Evolutionary conservation across 2,888 invertebrate species (phyloP).

Genomic region (Cantharis rufa): DNA sequence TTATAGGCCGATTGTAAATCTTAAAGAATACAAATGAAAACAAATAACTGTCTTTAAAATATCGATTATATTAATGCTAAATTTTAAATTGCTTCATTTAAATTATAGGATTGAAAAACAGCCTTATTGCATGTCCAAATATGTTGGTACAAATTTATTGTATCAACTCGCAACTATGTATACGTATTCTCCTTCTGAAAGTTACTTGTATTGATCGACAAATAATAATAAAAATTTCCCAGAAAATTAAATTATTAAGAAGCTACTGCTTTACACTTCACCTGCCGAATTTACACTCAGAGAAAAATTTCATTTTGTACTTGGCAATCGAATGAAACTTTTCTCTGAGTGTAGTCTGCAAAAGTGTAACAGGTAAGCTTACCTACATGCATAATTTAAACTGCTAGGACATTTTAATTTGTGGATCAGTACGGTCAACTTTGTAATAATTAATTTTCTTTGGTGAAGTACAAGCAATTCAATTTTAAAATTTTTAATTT

Average conservation of each 20-base stretch:
- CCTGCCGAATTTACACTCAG: too few relatives aligned
- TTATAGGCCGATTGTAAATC: conserved; percentile 18
- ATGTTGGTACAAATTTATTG: neutral
- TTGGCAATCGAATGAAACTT: neutral
- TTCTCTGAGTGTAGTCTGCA: neutral
- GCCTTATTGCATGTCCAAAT: neutral
- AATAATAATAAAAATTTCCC: too few relatives aligned
- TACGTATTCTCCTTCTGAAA: too few relatives aligned
- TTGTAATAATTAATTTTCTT: neutral
- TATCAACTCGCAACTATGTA: too few relatives aligned
- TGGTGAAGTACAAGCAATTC: neutral
- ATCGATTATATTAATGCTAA: neutral
- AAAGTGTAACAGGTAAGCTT: neutral
- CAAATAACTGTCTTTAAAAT: neutral
- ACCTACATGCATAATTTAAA: neutral
- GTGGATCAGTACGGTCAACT: neutral
- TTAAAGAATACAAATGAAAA: neutral
- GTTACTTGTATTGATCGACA: too few relatives aligned
- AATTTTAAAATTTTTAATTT: neutral
- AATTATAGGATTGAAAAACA: neutral
- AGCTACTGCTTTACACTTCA: too few relatives aligned
- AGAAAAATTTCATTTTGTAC: too few relatives aligned
- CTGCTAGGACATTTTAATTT: neutral
- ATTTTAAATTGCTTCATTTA: neutral
- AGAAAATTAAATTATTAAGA: too few relatives aligned